phyloP scores from a whole-genome alignment of 2,113 vertebrate species.

The Poecile atricapillus region DNA sequence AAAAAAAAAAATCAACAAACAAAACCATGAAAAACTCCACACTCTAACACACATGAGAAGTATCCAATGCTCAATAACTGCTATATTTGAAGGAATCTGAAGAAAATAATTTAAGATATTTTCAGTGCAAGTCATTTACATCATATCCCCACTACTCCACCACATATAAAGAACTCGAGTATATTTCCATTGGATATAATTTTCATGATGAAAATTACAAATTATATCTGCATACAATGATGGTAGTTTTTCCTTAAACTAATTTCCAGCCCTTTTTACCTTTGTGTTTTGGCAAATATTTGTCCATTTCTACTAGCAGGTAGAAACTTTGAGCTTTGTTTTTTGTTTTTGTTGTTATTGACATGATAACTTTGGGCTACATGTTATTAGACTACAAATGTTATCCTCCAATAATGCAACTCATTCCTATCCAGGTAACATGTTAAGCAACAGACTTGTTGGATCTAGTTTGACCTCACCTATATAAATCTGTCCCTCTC shows the following conservation, averaged over 20 bases:
- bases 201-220: background rate
- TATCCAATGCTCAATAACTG: background rate
- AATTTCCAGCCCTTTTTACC: background rate
- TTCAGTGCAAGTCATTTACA: background rate
- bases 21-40: background rate
- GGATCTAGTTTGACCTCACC: background rate
- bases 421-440: background rate
- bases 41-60: background rate
- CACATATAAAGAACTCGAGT: background rate
- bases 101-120: background rate
- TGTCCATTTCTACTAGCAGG: background rate
- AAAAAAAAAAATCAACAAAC: background rate
- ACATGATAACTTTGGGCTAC: background rate
- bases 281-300: background rate
- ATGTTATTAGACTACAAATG: background rate
- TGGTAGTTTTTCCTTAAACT: background rate
- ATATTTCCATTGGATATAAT: background rate
- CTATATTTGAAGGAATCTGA: background rate
- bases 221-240: background rate
- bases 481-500: background rate
- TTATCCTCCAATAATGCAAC: background rate
- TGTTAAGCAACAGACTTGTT: background rate
- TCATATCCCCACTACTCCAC: background rate
- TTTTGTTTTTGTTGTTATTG: background rate
- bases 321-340: background rate